Evolutionary conservation across 1,140 invertebrate genomes (phyloP), one percentile per base, ranked within the genome.

Genomic region (Drosophila nebulosa): DNA sequence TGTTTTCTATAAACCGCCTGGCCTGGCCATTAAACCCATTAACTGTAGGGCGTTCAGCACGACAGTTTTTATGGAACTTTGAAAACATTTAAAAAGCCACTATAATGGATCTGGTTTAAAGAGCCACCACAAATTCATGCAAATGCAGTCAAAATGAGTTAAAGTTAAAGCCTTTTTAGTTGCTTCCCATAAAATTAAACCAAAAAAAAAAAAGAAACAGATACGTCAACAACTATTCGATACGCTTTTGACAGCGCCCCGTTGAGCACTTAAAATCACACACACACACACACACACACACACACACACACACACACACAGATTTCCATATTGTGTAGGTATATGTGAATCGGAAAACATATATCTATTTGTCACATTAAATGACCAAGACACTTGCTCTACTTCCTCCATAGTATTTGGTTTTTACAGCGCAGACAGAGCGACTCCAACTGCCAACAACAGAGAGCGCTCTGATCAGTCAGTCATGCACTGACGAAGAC

Each of bases 381-480:
- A 46, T 32, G 12, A 0, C 16, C 16, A 46, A 18, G 60, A 70
- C 78, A 85, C 81, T 80, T 85, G 81, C 81, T 86, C 81, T 59
- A 85, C 69, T 85, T 85, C 67, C 60, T 56, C 59, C 59, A n/a
- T n/a, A n/a, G n/a, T 30, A 61, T 32, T 16, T 42, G 35, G 35
- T 18, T 63, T 55, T 78, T 86, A 78, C 81, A 74, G 51, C 63
- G 78, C 77, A 86, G 81, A 85, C 81, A 80, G 81, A 61, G 69
- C 67, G 81, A 75, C 73, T 74, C 73, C 51, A 26, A 62, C 80
- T 74, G 53, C 65, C 61, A 26, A 51, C 24, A 50, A 16, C 53
- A n/a, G n/a, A n/a, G 12, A 67, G 35, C 73, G 55, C 58, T 57
- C 58, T n/a, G n/a, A n/a, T n/a, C n/a, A n/a, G n/a, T n/a, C n/a